These are phyloP conservation scores for Zaprionus bogoriensis DNA, from an alignment of 2,888 invertebrate genomes.

Conservation along the genomic window DNA sequence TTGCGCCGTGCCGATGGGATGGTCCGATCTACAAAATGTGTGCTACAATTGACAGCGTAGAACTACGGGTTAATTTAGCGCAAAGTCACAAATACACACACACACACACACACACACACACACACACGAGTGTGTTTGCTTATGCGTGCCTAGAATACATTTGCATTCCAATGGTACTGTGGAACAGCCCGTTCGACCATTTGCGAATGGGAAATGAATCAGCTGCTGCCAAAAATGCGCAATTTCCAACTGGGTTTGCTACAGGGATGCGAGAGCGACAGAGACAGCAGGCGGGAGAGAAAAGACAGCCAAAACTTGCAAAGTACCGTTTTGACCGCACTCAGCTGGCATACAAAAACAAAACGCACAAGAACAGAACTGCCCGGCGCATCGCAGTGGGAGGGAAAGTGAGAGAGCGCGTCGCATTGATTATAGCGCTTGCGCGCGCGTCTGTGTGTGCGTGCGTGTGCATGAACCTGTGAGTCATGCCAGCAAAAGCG, in stretches of 20 bases:
- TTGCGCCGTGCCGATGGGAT: conserved; percentile 29
- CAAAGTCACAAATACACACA: conserved; percentile 25
- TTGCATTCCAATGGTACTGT: conserved; percentile 58
- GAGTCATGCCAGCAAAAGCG: conserved; percentile 46
- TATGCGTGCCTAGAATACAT: conserved; percentile 16
- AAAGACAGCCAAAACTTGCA: conserved; percentile 67
- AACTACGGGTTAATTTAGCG: conserved; percentile 75
- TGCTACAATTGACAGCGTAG: conserved; percentile 70
- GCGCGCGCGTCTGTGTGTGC: neutral
- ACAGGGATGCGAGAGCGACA: neutral
- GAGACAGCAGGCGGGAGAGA: conserved; percentile 16
- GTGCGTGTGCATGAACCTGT: conserved; percentile 26
- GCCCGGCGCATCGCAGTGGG: conserved; percentile 35
- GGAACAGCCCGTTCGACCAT: too few relatives aligned
- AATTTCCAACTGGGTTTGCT: conserved; percentile 49
- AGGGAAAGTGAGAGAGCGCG: neutral
- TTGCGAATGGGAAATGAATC: conserved; percentile 62
- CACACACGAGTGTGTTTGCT: neutral
- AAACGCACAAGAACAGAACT: conserved; percentile 20
- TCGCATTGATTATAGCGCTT: conserved; percentile 38
- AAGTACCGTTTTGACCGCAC: conserved; percentile 70
- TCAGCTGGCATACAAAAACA: conserved; percentile 57
- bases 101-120: neutral
- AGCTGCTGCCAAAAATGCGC: conserved; percentile 64
- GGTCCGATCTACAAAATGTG: conserved; percentile 44